These are phyloP conservation scores for Mechanitis messenoides DNA, from an alignment of 2,888 invertebrate species.

Conservation along the genomic window DNA sequence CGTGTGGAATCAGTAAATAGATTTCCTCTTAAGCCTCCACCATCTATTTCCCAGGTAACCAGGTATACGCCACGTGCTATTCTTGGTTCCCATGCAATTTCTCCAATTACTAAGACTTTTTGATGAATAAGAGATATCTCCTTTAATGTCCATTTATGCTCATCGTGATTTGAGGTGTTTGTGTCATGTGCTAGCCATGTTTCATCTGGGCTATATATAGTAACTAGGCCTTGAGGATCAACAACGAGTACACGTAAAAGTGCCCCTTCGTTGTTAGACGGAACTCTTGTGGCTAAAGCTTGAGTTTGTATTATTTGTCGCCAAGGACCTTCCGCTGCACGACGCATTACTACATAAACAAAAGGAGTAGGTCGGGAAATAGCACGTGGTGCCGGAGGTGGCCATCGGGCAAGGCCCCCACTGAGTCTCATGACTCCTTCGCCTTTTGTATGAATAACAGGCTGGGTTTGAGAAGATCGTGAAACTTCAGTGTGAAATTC, in stretches of 20 bases:
- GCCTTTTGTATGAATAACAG: constrained; percentile 82
- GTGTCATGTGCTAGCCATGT: constrained; percentile 75
- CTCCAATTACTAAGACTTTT: constrained; percentile 82
- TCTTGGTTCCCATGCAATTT: constrained; percentile 84
- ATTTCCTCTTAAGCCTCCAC: constrained; percentile 88
- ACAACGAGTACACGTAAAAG: constrained; percentile 82
- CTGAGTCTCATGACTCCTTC: constrained; percentile 81
- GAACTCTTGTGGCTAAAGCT: constrained; percentile 79
- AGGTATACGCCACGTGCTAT: constrained; percentile 82
- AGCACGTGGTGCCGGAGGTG: constrained; percentile 76
- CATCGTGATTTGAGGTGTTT: constrained; percentile 68
- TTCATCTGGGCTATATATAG: constrained; percentile 82
- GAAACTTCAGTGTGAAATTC: constrained; percentile 81
- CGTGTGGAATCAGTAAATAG: constrained; percentile 87
- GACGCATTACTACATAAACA: constrained; percentile 83
- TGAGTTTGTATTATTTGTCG: constrained; percentile 81
- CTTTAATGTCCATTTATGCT: constrained; percentile 78
- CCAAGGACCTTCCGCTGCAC: constrained; percentile 79
- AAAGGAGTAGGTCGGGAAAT: constrained; percentile 77
- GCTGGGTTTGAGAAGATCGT: constrained; percentile 79
- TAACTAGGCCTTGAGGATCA: constrained; percentile 81
- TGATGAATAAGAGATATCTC: constrained; percentile 84
- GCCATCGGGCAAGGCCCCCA: constrained; percentile 80
- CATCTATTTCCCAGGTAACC: constrained; percentile 90
- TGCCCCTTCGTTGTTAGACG: constrained; percentile 79